These are phyloP conservation scores for Eueremaeus valkanovi DNA, from an alignment of 2,888 invertebrate genomes.

Conservation along the genomic window DNA sequence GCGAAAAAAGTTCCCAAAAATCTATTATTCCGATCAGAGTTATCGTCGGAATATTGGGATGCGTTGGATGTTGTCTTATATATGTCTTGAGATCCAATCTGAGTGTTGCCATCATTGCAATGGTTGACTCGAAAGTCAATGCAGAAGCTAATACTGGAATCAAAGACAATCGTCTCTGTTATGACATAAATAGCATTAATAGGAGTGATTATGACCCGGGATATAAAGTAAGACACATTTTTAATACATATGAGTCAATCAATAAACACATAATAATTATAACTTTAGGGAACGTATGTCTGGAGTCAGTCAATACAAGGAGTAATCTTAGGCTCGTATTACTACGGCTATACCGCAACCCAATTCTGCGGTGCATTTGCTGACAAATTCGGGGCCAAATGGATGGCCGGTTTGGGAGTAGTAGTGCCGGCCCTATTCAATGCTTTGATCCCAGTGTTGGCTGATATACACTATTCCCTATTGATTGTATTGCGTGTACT, in stretches of 20 bases:
- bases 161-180: background rate
- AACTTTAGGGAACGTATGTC: background rate
- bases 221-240: background rate
- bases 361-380: slow-evolving; percentile 44
- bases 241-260: too few relatives aligned
- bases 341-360: slow-evolving; percentile 45
- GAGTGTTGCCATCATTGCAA: slow-evolving; percentile 16
- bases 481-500: slow-evolving; percentile 26
- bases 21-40: too few relatives aligned
- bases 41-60: background rate
- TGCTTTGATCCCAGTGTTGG: slow-evolving; percentile 43
- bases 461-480: background rate
- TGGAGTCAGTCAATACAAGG: slow-evolving; percentile 46
- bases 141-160: background rate
- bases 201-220: background rate
- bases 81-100: slow-evolving; percentile 1
- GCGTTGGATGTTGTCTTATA: background rate
- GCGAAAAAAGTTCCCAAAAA: too few relatives aligned
- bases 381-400: slow-evolving; percentile 43
- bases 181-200: background rate
- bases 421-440: slow-evolving; percentile 42
- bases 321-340: slow-evolving; percentile 46
- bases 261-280: too few relatives aligned
- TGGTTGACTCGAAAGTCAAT: background rate
- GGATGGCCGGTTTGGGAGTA: slow-evolving; percentile 39